phyloP scores from a whole-genome alignment of 2,797 vertebrate species.

The Thalassophryne amazonica region DNA sequence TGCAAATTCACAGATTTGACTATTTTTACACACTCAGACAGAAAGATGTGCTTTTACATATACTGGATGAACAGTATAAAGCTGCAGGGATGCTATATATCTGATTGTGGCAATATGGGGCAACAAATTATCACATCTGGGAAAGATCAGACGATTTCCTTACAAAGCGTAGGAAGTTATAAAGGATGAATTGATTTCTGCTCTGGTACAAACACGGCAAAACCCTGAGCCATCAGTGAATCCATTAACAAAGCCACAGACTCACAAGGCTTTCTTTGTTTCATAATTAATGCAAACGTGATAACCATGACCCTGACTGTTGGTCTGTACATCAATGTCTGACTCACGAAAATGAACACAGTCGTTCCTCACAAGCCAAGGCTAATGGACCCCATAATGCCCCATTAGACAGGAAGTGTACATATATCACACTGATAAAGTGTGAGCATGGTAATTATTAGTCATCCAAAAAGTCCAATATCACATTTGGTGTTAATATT shows the following conservation, averaged over 20 bases:
- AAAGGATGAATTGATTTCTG: constrained; percentile 38
- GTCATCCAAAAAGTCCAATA: no score
- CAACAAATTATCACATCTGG: background rate
- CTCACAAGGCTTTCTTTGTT: constrained; percentile 63
- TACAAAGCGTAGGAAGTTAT: background rate
- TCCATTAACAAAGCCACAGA: constrained; percentile 57
- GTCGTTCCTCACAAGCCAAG: constrained; percentile 59
- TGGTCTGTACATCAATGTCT: constrained; percentile 52
- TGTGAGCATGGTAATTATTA: no score
- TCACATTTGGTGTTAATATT: no score
- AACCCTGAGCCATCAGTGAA: constrained; percentile 43
- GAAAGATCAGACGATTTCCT: background rate
- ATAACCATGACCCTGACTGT: constrained; percentile 67
- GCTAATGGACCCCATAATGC: constrained; percentile 61
- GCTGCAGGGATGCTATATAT: background rate
- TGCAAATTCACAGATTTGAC: background rate
- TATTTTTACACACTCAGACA: background rate
- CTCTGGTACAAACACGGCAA: constrained; percentile 53
- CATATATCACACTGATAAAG: no score
- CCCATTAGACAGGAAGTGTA: constrained; percentile 71
- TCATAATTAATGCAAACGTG: constrained; percentile 70
- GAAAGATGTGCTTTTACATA: background rate
- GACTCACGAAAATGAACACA: constrained; percentile 61
- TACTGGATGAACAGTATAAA: background rate
- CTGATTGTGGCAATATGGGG: background rate